Evolutionary conservation across 1,140 invertebrate species (phyloP).

Genomic region (Sipha flava): DNA sequence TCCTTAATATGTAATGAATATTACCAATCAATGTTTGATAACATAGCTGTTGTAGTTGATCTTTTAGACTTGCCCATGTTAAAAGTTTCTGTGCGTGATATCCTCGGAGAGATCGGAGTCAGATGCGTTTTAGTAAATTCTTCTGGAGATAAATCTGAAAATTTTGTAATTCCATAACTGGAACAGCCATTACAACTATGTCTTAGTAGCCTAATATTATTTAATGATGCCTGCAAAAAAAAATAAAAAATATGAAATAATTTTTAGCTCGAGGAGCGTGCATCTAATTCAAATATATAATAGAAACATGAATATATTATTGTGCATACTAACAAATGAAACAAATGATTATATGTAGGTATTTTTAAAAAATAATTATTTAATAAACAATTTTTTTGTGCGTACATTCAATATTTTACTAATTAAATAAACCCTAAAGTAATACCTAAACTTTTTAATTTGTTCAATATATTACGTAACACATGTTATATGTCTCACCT

Average conservation of each 20-base stretch:
- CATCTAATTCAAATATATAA: no score
- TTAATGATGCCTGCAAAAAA: background rate
- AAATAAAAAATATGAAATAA: background rate
- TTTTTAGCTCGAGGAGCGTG: no score
- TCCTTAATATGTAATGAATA: background rate
- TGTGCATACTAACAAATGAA: no score
- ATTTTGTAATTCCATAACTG: constrained; percentile 61
- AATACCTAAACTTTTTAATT: no score
- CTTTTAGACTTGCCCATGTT: constrained; percentile 30
- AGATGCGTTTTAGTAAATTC: constrained; percentile 57
- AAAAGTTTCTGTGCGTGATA: constrained; percentile 39
- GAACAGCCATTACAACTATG: constrained; percentile 44
- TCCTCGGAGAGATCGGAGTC: constrained; percentile 39
- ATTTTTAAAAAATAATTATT: no score
- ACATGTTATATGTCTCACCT: background rate
- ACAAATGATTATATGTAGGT: no score
- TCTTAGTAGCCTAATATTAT: constrained; percentile 34
- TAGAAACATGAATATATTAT: no score
- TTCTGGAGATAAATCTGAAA: constrained; percentile 61
- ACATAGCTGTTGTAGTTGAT: constrained; percentile 21
- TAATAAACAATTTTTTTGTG: no score
- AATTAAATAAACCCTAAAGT: no score
- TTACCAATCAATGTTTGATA: constrained; percentile 34
- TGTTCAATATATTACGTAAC: background rate
- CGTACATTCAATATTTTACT: no score